Evolutionary conservation across 2,113 vertebrate genomes (phyloP).

Genomic region (Kryptolebias marmoratus): DNA sequence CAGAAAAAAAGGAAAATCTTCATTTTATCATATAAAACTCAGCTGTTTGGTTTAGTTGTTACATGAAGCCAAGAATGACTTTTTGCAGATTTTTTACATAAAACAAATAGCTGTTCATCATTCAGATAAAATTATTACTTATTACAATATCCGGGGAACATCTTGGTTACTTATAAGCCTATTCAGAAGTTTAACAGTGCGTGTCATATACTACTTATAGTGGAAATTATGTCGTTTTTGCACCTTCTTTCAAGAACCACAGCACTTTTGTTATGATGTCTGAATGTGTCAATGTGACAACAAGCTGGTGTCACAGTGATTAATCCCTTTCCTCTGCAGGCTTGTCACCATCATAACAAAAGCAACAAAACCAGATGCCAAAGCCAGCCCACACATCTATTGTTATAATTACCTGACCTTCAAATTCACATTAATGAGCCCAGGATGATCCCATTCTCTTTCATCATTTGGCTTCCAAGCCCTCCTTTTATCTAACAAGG

Average conservation of each 20-base stretch:
- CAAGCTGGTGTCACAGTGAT: slow-evolving; percentile 70
- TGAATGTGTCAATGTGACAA: slow-evolving; percentile 71
- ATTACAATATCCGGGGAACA: background rate
- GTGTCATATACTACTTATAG: slow-evolving; percentile 27
- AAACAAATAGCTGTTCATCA: too few species aligned
- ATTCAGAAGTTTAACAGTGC: slow-evolving; percentile 35
- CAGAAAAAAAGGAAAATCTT: too few species aligned
- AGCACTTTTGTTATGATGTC: slow-evolving; percentile 55
- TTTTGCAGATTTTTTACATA: background rate
- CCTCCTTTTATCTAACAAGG: slow-evolving; percentile 81
- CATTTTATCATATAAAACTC: too few species aligned
- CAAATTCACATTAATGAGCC: slow-evolving; percentile 82
- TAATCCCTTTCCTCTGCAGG: slow-evolving; percentile 67
- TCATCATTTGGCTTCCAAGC: slow-evolving; percentile 75
- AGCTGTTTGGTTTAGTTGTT: too few species aligned
- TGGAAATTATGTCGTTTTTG: slow-evolving; percentile 49
- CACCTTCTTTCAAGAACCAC: slow-evolving; percentile 34
- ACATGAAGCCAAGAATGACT: background rate
- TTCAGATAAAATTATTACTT: background rate
- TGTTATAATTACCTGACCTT: slow-evolving; percentile 81
- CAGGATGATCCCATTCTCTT: slow-evolving; percentile 77
- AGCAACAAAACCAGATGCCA: slow-evolving; percentile 79
- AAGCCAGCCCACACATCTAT: slow-evolving; percentile 71
- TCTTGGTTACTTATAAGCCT: slow-evolving; percentile 18
- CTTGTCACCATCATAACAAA: slow-evolving; percentile 72